Evolutionary conservation across 1,140 invertebrate species (phyloP).

Genomic region (Drosophila bifasciata): DNA sequence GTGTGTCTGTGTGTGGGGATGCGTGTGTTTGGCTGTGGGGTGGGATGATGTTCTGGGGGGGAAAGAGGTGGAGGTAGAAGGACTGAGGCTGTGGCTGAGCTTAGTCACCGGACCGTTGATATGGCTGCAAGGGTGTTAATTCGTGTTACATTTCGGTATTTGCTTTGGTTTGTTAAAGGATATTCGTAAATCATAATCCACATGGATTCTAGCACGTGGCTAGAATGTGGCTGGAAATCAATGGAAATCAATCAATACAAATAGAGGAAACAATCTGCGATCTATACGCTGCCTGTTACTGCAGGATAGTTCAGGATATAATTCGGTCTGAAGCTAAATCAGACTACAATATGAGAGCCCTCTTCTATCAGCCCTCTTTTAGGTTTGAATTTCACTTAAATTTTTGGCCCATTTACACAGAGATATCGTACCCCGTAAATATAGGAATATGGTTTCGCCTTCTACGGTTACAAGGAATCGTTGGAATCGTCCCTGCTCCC

Average conservation of each 20-base stretch:
- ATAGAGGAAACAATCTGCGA: slow-evolving; percentile 13
- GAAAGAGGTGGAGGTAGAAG: slow-evolving; percentile 37
- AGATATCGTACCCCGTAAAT: too few relatives aligned
- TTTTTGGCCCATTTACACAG: too few relatives aligned
- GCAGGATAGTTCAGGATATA: too few relatives aligned
- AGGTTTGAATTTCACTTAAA: too few relatives aligned
- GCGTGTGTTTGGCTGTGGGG: slow-evolving; percentile 8
- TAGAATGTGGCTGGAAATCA: slow-evolving; percentile 42
- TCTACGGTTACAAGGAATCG: too few relatives aligned
- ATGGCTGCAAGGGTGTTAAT: slow-evolving; percentile 77
- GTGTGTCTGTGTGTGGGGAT: slow-evolving; percentile 31
- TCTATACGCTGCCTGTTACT: slow-evolving; percentile 12
- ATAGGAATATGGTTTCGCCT: too few relatives aligned
- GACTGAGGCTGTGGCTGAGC: slow-evolving; percentile 62
- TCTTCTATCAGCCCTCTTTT: too few relatives aligned
- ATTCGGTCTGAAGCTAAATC: too few relatives aligned
- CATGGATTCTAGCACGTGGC: background rate
- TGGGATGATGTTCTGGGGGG: slow-evolving; percentile 34
- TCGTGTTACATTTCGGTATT: slow-evolving; percentile 20
- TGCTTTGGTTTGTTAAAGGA: background rate
- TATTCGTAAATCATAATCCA: slow-evolving; percentile 5
- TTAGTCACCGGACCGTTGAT: slow-evolving; percentile 84
- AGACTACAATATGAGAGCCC: too few relatives aligned
- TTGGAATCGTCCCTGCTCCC: too few relatives aligned
- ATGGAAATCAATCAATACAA: slow-evolving; percentile 54